Conservation (phyloP, 2,113 vertebrate species). For the Alligator mississippiensis region DNA sequence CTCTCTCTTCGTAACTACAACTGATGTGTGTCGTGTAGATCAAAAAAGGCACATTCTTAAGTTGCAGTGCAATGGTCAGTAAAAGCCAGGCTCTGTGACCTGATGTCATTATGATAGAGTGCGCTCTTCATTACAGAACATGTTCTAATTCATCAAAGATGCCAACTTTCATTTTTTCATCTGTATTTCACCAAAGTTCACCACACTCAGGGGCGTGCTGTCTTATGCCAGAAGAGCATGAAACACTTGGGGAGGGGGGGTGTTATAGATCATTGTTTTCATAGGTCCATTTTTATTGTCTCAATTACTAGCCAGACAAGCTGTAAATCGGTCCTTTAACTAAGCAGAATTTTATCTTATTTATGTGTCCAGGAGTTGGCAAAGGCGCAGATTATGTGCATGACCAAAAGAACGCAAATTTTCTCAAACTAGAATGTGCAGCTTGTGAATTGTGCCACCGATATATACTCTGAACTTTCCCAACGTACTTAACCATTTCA, state of each 20-base stretch:
- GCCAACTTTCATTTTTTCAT: slow-evolving; percentile 1
- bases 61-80: neutral
- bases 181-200: neutral
- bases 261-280: neutral
- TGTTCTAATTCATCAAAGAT: neutral
- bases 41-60: neutral
- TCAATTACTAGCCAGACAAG: neutral
- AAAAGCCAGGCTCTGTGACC: neutral
- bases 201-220: neutral
- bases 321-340: neutral
- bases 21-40: neutral
- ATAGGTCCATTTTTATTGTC: neutral
- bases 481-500: neutral
- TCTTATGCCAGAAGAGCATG: neutral
- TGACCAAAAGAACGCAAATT: accelerated
- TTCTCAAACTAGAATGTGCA: neutral
- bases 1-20: neutral
- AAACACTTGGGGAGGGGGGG: neutral
- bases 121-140: neutral
- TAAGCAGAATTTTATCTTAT: neutral
- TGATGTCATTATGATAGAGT: slow-evolving; percentile 31
- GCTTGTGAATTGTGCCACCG: neutral
- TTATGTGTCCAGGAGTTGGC: neutral
- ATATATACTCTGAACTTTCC: neutral
- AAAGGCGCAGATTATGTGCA: neutral